These are phyloP conservation scores for Calliopsis andreniformis DNA, from an alignment of 1,140 invertebrate species.

Conservation along the genomic window DNA sequence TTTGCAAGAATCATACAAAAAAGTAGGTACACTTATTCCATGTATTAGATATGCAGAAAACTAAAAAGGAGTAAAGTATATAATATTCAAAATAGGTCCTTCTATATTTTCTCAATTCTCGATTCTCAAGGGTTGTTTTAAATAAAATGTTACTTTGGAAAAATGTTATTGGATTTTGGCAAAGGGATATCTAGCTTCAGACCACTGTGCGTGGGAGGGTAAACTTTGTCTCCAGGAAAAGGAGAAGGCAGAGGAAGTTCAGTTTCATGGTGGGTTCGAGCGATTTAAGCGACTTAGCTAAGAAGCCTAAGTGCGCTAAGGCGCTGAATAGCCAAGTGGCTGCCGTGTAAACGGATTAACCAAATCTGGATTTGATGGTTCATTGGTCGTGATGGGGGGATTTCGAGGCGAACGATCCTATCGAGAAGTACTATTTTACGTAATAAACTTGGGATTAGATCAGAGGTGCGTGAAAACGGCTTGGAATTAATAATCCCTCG, in stretches of 20 bases:
- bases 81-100: no score
- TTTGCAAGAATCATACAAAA: no score
- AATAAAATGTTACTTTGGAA: no score
- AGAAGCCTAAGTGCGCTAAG: conserved; percentile 62
- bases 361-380: conserved; percentile 62
- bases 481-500: conserved; percentile 1
- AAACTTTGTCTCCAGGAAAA: background rate
- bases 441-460: background rate
- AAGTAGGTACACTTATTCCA: no score
- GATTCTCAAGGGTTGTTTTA: no score
- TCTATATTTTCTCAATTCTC: no score
- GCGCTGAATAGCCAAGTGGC: conserved; percentile 38
- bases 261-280: conserved; percentile 8
- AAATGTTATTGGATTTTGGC: no score
- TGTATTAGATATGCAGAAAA: no score
- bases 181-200: no score
- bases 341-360: conserved; percentile 60
- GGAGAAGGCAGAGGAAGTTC: background rate
- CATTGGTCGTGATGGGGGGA: conserved; percentile 23
- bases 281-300: conserved; percentile 58
- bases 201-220: no score
- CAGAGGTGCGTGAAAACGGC: background rate
- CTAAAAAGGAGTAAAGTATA: no score
- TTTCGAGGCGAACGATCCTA: background rate
- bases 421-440: background rate